Evolutionary conservation across 1,140 invertebrate species (phyloP).

Genomic region (Apis cerana): DNA sequence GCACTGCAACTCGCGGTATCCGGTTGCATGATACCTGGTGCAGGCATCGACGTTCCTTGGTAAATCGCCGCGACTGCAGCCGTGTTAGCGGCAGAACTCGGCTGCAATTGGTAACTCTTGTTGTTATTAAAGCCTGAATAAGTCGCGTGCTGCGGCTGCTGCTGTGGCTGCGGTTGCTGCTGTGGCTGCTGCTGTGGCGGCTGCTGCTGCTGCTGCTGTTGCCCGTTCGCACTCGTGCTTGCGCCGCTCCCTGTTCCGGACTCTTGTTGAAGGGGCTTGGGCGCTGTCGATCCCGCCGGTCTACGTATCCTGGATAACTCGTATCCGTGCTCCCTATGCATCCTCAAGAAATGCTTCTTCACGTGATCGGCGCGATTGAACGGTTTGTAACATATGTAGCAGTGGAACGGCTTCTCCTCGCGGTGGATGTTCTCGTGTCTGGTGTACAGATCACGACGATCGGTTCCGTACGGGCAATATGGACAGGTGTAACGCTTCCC

Average conservation of each 20-base stretch:
- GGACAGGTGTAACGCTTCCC: constrained; percentile 91
- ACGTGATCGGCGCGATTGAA: constrained; percentile 97
- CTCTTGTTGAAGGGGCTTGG: constrained; percentile 65
- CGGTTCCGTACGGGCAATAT: constrained; percentile 94
- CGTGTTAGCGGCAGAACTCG: constrained; percentile 44
- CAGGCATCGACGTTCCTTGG: constrained; percentile 68
- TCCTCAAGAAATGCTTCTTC: constrained; percentile 95
- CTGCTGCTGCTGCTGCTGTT: constrained; percentile 46
- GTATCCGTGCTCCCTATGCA: constrained; percentile 93
- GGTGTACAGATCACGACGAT: constrained; percentile 95
- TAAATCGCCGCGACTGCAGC: constrained; percentile 50
- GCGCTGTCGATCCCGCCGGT: constrained; percentile 60
- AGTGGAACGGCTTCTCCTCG: constrained; percentile 96
- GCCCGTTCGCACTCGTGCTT: constrained; percentile 23
- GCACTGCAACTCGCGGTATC: constrained; percentile 60
- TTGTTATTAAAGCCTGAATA: constrained; percentile 72
- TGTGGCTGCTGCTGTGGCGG: constrained; percentile 45
- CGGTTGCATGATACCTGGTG: constrained; percentile 66
- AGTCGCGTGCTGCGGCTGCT: constrained; percentile 57
- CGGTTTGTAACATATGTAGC: constrained; percentile 94
- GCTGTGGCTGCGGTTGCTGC: constrained; percentile 46
- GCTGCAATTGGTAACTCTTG: constrained; percentile 73
- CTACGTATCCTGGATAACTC: constrained; percentile 91
- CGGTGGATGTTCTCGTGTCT: constrained; percentile 98
- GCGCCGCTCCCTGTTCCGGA: background rate